A percentile compares a stretch with the other conserved stretches of the same genome.
Conservation (phyloP, 2,113 vertebrate species). For the Solea solea region DNA sequence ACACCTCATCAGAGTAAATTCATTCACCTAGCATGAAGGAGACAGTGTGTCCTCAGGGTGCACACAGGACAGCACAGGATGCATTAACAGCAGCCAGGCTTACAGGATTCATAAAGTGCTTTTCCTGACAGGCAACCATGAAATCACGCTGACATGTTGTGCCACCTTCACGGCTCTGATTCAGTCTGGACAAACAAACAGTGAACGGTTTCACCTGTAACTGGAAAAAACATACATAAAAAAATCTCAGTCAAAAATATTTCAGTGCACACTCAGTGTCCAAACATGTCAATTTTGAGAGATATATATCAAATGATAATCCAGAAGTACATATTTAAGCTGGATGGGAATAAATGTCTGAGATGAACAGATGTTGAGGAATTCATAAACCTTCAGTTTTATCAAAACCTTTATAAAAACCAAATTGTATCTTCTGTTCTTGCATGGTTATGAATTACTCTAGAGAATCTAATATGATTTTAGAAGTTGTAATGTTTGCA, state of each 20-base stretch:
- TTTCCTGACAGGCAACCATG: conserved; percentile 47
- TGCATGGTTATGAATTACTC: no score
- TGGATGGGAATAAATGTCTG: no score
- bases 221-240: conserved; percentile 2
- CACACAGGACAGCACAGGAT: conserved; percentile 43
- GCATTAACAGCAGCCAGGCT: conserved; percentile 66
- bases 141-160: conserved; percentile 52
- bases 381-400: no score
- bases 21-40: conserved; percentile 52
- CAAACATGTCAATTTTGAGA: no score
- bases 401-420: no score
- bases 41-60: conserved; percentile 56
- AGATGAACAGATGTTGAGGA: no score
- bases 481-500: no score
- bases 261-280: background rate
- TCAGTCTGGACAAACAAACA: conserved; percentile 7
- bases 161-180: conserved; percentile 31
- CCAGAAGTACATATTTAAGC: no score
- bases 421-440: no score
- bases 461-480: no score
- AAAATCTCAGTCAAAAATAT: background rate
- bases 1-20: conserved; percentile 49
- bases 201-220: conserved; percentile 16
- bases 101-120: conserved; percentile 64
- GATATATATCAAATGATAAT: no score